Conservation (phyloP, 2,797 vertebrate genomes). For the Glossophaga mutica region DNA sequence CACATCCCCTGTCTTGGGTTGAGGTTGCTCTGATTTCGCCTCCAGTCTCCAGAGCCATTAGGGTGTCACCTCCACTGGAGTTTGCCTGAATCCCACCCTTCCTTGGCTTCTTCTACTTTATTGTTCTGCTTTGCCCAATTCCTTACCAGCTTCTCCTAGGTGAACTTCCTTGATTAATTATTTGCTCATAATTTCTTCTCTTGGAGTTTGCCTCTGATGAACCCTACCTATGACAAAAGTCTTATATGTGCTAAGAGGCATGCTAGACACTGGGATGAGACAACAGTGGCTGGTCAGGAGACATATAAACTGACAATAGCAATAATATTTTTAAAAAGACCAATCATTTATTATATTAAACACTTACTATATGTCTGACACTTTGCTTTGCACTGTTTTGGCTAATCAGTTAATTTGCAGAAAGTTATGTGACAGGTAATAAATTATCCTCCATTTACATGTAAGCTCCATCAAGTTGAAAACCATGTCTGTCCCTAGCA, state of each 20-base stretch:
- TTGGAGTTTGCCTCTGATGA: neutral
- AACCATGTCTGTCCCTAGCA: neutral
- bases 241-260: neutral
- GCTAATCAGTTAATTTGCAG: neutral
- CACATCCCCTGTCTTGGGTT: neutral
- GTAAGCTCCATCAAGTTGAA: neutral
- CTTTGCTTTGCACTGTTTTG: neutral
- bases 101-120: neutral
- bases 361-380: neutral
- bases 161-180: neutral
- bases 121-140: neutral
- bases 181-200: neutral
- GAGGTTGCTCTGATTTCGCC: neutral
- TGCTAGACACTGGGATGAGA: neutral
- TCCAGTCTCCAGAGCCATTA: neutral
- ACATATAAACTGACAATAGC: neutral
- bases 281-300: neutral
- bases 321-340: neutral
- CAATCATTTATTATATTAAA: neutral
- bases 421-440: neutral
- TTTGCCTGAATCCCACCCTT: neutral
- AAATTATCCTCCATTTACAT: neutral
- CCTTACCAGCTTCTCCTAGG: neutral
- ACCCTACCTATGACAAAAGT: neutral
- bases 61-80: neutral